Conservation (phyloP, 2,797 vertebrate species). For the Coilia nasus region DNA sequence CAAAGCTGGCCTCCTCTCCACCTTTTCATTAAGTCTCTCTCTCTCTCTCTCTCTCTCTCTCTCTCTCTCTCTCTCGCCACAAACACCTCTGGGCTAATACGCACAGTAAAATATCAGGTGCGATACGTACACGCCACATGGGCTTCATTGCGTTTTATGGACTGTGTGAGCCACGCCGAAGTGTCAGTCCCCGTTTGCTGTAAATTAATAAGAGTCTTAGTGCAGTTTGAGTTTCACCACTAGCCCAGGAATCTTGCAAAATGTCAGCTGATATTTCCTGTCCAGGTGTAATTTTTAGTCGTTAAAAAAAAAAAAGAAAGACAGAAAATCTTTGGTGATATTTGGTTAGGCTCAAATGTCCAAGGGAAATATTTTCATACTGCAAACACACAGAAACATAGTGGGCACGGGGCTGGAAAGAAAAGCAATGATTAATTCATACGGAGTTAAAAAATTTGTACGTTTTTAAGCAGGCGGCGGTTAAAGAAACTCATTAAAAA, state of each 20-base stretch:
- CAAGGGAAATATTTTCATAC: constrained; percentile 60
- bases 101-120: constrained; percentile 55
- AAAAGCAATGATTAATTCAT: constrained; percentile 37
- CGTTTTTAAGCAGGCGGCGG: constrained; percentile 26
- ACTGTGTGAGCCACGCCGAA: constrained; percentile 29
- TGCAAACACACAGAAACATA: constrained; percentile 47
- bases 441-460: constrained; percentile 45
- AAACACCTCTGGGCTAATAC: constrained; percentile 11
- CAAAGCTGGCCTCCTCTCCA: not conserved
- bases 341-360: constrained; percentile 69
- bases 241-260: constrained; percentile 64
- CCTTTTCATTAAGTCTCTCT: not conserved
- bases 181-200: constrained; percentile 54
- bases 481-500: constrained; percentile 36
- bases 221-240: constrained; percentile 55
- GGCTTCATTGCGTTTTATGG: not conserved
- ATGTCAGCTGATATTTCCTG: constrained; percentile 67
- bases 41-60: too few relatives aligned
- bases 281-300: constrained; percentile 58
- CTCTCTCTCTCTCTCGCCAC: not conserved
- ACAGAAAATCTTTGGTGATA: constrained; percentile 55
- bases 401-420: constrained; percentile 26
- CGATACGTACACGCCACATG: constrained; percentile 24
- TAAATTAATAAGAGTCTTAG: constrained; percentile 66
- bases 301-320: constrained; percentile 49